These are phyloP conservation scores for Potorous gilbertii DNA, from an alignment of 2,797 vertebrate genomes.

Conservation along the genomic window DNA sequence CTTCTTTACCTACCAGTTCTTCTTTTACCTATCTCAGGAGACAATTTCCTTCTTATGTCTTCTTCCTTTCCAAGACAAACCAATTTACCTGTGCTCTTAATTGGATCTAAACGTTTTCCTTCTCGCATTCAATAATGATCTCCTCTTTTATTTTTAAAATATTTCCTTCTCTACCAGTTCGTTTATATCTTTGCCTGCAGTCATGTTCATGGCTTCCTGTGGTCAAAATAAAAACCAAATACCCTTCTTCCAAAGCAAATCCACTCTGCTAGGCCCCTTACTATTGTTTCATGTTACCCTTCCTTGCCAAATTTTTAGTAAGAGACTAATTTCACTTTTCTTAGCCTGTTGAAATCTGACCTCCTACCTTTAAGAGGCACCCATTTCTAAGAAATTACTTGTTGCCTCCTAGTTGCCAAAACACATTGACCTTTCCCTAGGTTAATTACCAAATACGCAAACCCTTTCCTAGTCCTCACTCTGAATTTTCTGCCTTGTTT, in stretches of 20 bases:
- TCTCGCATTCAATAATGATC: too few species aligned
- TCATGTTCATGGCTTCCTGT: not conserved
- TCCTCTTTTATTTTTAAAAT: not conserved
- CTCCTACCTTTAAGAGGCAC: not conserved
- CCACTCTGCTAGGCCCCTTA: not conserved
- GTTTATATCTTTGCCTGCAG: not conserved
- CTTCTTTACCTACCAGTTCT: not conserved
- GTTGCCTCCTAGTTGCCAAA: not conserved
- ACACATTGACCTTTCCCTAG: not conserved
- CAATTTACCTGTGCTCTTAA: not conserved
- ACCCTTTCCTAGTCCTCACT: not conserved
- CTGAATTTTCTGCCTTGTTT: not conserved
- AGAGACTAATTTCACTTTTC: not conserved
- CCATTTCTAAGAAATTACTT: not conserved
- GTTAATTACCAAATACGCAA: not conserved
- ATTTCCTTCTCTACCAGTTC: not conserved
- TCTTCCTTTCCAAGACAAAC: too few species aligned
- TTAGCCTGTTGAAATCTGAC: not conserved
- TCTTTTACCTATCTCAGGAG: not conserved
- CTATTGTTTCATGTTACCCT: not conserved
- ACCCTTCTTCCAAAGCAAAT: not conserved
- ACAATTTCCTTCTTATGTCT: not conserved
- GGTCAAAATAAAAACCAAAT: not conserved
- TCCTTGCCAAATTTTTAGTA: not conserved
- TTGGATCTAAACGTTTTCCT: not conserved